Evolutionary conservation across 2,888 invertebrate genomes (phyloP).

Genomic region (Harpalus rubripes): DNA sequence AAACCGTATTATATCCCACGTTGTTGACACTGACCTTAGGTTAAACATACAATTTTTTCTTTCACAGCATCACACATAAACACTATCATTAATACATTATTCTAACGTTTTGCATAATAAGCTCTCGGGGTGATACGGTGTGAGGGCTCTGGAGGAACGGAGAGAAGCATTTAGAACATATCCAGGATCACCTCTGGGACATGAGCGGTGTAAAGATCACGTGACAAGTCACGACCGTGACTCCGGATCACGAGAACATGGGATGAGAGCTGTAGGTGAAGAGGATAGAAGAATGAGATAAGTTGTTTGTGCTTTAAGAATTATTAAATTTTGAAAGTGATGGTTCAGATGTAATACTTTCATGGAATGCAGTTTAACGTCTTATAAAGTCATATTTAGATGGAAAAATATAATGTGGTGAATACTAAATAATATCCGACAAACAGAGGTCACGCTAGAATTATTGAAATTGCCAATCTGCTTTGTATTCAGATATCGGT

Average conservation of each 20-base stretch:
- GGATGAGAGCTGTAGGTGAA: constrained; percentile 9
- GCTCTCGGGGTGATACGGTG: not conserved
- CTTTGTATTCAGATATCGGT: too few relatives aligned
- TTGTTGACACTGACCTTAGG: constrained; percentile 19
- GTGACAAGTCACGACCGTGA: constrained; percentile 56
- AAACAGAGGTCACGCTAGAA: too few relatives aligned
- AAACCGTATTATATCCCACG: not conserved
- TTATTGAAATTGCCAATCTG: too few relatives aligned
- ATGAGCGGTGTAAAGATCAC: constrained; percentile 47
- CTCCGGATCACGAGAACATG: constrained; percentile 37
- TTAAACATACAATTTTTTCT: constrained; percentile 19
- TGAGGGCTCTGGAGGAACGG: not conserved
- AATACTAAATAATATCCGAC: too few relatives aligned
- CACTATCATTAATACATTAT: constrained; percentile 33
- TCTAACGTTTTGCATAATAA: constrained; percentile 12
- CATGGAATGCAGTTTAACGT: too few relatives aligned
- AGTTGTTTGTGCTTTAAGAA: not conserved
- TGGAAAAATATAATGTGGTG: too few relatives aligned
- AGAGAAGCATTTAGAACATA: constrained; percentile 34
- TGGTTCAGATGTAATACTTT: too few relatives aligned
- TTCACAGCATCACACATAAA: not conserved
- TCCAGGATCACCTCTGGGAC: constrained; percentile 42
- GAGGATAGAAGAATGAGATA: not conserved
- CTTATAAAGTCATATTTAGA: too few relatives aligned
- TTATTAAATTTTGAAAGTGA: too few relatives aligned